phyloP scores from a whole-genome alignment of 2,888 invertebrate species.

The Drosophila diplacantha region DNA sequence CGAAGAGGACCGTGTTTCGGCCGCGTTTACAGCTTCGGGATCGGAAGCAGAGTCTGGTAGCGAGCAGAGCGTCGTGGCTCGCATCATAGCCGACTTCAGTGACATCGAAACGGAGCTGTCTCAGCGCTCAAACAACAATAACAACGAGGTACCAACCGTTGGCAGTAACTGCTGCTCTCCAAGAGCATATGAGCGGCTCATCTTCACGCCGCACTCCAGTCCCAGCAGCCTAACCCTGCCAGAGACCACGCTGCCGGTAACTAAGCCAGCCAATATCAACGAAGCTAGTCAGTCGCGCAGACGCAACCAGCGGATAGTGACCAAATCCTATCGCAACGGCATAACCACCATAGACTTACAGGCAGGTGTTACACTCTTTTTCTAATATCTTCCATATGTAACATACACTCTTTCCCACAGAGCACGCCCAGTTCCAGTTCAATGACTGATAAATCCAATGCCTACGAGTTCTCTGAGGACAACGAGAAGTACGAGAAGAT shows the following conservation, averaged over 20 bases:
- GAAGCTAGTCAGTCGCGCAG: slow-evolving; percentile 66
- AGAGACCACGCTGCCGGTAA: slow-evolving; percentile 49
- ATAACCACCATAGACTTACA: slow-evolving; percentile 75
- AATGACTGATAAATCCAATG: slow-evolving; percentile 80
- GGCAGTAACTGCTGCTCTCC: slow-evolving; percentile 47
- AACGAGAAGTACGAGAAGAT: slow-evolving; percentile 90
- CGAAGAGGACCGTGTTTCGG: slow-evolving; percentile 56
- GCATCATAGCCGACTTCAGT: slow-evolving; percentile 82
- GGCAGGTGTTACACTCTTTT: slow-evolving; percentile 19
- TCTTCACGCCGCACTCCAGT: slow-evolving; percentile 78
- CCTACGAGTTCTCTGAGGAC: slow-evolving; percentile 92
- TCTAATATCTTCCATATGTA: background rate
- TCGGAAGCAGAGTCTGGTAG: slow-evolving; percentile 58
- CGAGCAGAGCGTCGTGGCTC: slow-evolving; percentile 81
- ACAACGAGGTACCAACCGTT: slow-evolving; percentile 57
- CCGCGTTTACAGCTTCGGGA: slow-evolving; percentile 45
- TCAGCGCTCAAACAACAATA: slow-evolving; percentile 69
- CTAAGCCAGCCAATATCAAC: slow-evolving; percentile 32
- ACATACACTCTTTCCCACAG: slow-evolving; percentile 10
- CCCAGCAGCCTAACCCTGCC: slow-evolving; percentile 37
- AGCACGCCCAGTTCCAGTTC: slow-evolving; percentile 78
- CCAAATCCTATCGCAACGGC: slow-evolving; percentile 76
- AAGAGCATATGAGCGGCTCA: slow-evolving; percentile 78
- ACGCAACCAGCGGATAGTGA: slow-evolving; percentile 76
- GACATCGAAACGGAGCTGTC: slow-evolving; percentile 81